phyloP scores from a whole-genome alignment of 2,888 invertebrate genomes.

The Lepidonotus clava region DNA sequence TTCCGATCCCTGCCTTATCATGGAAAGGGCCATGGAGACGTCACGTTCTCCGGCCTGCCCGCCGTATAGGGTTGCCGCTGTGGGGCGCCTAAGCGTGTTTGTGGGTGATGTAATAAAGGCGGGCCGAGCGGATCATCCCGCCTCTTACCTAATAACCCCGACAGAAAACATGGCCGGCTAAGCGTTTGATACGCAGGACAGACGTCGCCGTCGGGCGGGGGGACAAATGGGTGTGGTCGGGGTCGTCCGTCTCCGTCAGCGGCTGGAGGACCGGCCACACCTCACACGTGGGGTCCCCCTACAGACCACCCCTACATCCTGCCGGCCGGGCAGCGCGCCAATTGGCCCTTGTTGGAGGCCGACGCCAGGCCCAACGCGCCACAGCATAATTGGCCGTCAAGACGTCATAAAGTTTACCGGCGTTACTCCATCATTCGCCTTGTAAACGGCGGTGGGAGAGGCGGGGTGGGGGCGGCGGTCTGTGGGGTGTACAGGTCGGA shows the following conservation, averaged over 20 bases:
- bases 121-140: background rate
- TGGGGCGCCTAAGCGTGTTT: background rate
- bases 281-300: background rate
- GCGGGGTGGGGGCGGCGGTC: background rate
- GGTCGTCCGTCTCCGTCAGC: background rate
- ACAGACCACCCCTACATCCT: background rate
- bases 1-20: background rate
- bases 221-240: background rate
- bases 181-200: background rate
- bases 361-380: background rate
- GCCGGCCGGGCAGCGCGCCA: too few species aligned
- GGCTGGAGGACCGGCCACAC: background rate
- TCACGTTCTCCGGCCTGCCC: background rate
- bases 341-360: background rate
- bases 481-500: background rate
- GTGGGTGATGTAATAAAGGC: slow-evolving; percentile 4
- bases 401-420: background rate
- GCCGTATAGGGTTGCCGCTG: background rate
- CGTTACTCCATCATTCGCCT: background rate
- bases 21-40: background rate
- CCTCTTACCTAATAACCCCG: background rate
- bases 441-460: background rate
- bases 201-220: background rate
- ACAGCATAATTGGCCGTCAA: background rate
- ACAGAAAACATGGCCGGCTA: background rate